Base-by-base conservation (phyloP, 2,888 invertebrate species). In the Hymenopus coronatus region DNA sequence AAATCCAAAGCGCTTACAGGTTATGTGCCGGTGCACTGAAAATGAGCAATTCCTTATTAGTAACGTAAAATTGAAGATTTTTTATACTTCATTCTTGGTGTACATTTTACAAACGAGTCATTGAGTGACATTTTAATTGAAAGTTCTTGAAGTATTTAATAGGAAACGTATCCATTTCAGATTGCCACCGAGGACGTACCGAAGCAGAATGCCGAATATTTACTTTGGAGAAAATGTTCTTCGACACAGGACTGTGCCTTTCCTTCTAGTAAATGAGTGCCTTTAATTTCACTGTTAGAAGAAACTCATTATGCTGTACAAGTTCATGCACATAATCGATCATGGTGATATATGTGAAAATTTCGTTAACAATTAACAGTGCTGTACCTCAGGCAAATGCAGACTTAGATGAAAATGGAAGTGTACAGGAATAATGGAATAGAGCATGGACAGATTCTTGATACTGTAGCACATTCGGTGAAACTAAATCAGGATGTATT, bases 231-330 rank as follows among this genome's bases (percentile, higher is more conserved):
- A 25, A 70, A 70, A 70, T 20, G 54, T 70, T 70, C 46, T 14
- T 46, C 15, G 14, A 70, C 54, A 15, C 4, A 84, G 84, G 88
- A 84, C 33, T 82, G 88, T 88, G 88, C 88, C 88, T 88, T 88
- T 81, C 88, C 88, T 88, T 88, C 81, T 28, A 81, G 84, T 46
- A 85, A 88, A 84, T 87, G 87, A 88, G 88, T 88, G 88, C 88
- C 88, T 88, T 88, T 84, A 33, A 27, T 88, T 88, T 81, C 85
- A 82, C 84, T 88, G 88, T 84, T n/a, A 84, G 84, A 87, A 40
- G 82, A 33, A 82, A 82, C 82, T 87, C 87, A 87, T 87, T 87
- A 87, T 87, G 87, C 40, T 87, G 54, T 82, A 82, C 82, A 87
- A 87, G 33, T 87, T 82, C 33, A 28, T 87, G 54, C 28, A 87